Conservation (phyloP, 1,140 invertebrate species). For the Ctenoplectra terminalis region DNA sequence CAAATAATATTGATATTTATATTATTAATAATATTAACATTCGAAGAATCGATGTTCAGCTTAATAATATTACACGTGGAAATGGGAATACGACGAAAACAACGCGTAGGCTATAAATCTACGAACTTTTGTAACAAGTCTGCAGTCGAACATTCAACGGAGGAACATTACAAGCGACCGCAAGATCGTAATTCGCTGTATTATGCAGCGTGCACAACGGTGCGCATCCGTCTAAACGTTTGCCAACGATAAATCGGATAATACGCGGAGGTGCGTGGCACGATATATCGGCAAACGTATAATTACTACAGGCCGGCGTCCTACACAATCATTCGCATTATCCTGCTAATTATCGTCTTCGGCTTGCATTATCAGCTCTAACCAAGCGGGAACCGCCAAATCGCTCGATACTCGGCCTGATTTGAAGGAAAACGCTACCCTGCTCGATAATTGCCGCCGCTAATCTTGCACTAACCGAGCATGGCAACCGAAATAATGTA, state of each 20-base stretch:
- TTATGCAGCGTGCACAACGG: conserved; percentile 55
- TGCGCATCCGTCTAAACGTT: conserved; percentile 58
- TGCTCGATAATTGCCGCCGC: background rate
- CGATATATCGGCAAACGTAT: conserved; percentile 58
- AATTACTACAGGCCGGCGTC: conserved; percentile 57
- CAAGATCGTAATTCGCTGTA: conserved; percentile 41
- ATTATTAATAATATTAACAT: too few relatives aligned
- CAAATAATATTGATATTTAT: too few relatives aligned
- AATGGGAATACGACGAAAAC: too few relatives aligned
- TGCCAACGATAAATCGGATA: conserved; percentile 61
- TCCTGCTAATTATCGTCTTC: conserved; percentile 59
- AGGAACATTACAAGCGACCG: too few relatives aligned
- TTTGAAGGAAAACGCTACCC: conserved; percentile 34
- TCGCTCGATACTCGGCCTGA: conserved; percentile 44
- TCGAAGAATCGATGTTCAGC: too few relatives aligned
- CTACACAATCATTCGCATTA: conserved; percentile 60
- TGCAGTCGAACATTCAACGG: background rate
- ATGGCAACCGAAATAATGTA: background rate
- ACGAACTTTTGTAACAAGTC: background rate
- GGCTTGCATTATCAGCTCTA: conserved; percentile 40
- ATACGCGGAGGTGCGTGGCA: conserved; percentile 42
- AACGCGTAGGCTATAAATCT: too few relatives aligned
- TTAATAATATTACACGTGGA: too few relatives aligned
- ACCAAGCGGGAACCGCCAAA: conserved; percentile 20
- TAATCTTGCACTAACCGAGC: conserved; percentile 26